A percentile compares a stretch with the other conserved stretches of the same genome.
Evolutionary conservation across 2,888 invertebrate species (phyloP).

Genomic region (Cecidostiba fungosa): DNA sequence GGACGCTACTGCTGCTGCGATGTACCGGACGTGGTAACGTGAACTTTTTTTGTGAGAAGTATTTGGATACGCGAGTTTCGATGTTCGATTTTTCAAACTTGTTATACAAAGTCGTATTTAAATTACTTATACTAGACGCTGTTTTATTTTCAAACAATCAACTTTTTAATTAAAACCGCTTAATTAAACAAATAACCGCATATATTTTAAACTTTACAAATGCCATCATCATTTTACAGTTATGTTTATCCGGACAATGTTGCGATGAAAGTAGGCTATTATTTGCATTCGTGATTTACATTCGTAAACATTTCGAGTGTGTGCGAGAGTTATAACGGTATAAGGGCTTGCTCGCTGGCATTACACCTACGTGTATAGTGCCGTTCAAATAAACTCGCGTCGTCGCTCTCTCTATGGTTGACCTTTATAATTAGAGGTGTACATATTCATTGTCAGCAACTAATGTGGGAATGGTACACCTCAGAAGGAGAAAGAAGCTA

Average conservation of each 20-base stretch:
- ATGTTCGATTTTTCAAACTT: too few species aligned
- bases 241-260: background rate
- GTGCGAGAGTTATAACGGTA: background rate
- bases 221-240: background rate
- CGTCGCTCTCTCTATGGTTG: background rate
- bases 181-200: too few species aligned
- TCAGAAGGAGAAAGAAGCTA: background rate
- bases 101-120: too few species aligned
- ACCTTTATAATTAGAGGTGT: slow-evolving; percentile 2
- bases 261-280: background rate
- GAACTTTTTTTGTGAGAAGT: too few species aligned
- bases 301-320: background rate
- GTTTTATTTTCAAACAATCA: too few species aligned
- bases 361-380: background rate
- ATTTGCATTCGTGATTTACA: slow-evolving; percentile 9
- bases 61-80: too few species aligned
- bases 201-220: background rate
- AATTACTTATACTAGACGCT: too few species aligned
- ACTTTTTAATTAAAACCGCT: too few species aligned
- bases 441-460: slow-evolving; percentile 4
- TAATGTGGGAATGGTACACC: slow-evolving; percentile 7
- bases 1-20: background rate
- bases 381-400: background rate
- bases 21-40: too few species aligned
- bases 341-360: background rate